Evolutionary conservation across 2,888 invertebrate species (phyloP).

Genomic region (Mylabris sibirica): DNA sequence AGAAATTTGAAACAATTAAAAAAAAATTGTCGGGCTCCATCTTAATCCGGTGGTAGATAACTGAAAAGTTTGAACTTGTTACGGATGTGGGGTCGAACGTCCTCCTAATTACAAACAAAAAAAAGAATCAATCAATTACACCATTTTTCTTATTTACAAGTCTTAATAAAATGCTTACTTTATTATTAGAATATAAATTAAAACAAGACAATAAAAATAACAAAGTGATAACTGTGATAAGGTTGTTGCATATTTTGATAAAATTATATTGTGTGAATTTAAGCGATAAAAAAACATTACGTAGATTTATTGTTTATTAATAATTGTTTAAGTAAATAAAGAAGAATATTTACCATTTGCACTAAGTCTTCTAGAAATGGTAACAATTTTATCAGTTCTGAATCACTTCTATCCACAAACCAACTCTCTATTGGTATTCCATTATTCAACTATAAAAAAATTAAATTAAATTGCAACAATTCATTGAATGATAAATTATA

Average conservation of each 20-base stretch:
- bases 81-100: slow-evolving; percentile 90
- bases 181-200: too few species aligned
- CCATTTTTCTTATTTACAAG: too few species aligned
- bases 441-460: slow-evolving; percentile 79
- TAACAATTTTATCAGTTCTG: slow-evolving; percentile 87
- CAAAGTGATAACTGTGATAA: too few species aligned
- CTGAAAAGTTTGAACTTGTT: slow-evolving; percentile 91
- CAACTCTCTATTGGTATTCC: slow-evolving; percentile 98
- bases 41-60: slow-evolving; percentile 84
- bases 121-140: slow-evolving; percentile 15
- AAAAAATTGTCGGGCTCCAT: slow-evolving; percentile 42
- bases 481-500: not conserved
- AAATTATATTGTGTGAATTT: not conserved
- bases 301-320: not conserved
- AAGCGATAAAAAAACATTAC: slow-evolving; percentile 6
- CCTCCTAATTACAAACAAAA: slow-evolving; percentile 76
- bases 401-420: slow-evolving; percentile 91
- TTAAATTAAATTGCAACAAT: slow-evolving; percentile 10
- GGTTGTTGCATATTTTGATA: too few species aligned
- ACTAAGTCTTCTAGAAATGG: slow-evolving; percentile 90
- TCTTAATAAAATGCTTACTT: too few species aligned
- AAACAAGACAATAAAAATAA: too few species aligned
- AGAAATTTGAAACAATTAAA: not conserved
- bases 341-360: slow-evolving; percentile 69
- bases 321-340: not conserved